Evolutionary conservation across 2,888 invertebrate genomes (phyloP), one percentile per base, ranked within the genome.

Genomic region (Tanytarsus gracilentus): DNA sequence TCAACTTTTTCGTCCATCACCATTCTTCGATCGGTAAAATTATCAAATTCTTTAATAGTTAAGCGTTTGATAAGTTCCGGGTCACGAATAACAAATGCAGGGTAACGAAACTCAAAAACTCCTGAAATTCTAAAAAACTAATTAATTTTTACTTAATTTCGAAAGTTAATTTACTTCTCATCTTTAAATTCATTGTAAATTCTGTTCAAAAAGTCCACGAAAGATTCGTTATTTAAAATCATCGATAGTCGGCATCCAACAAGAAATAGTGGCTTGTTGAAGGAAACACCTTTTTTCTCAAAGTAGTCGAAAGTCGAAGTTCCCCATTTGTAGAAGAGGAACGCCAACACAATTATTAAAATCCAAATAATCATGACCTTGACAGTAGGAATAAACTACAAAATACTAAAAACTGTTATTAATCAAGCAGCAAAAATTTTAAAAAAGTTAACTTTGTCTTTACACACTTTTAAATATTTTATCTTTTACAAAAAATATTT

Each of bases 1-100:
- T 79, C 79, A 0, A 71, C 62, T 0, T 75, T 71, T 1, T 67
- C 69, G 21, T 71, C 66, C 1, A 77, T 65, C 39, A 77, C 71
- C 4, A 67, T 64, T 30, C 70, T 70, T 63, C 77, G 79, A 61
- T 75, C 70, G 9, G 67, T 64, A 62, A 75, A 74, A 61, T 67
- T 61, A 3, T 72, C 72, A 39, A 73, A 72, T 62, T 74, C 72
- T 62, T 73, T 73, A 2, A 73, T 64, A 0, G 67, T 66, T 1
- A 74, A 62, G 61, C 68, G 67, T 59, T 72, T 72, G n/a, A 75
- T 69, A 0, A 71, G 3, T 36, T 73, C 71, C 0, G 71, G 70
- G 1, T 69, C 63, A 0, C 73, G 71, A 2, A 74, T 65, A 3
- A 64, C 59, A 0, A 77, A 30, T 0, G 63, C 62, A 29, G 69